phyloP scores from a whole-genome alignment of 1,140 invertebrate species.

The Drosophila trapezifrons region DNA sequence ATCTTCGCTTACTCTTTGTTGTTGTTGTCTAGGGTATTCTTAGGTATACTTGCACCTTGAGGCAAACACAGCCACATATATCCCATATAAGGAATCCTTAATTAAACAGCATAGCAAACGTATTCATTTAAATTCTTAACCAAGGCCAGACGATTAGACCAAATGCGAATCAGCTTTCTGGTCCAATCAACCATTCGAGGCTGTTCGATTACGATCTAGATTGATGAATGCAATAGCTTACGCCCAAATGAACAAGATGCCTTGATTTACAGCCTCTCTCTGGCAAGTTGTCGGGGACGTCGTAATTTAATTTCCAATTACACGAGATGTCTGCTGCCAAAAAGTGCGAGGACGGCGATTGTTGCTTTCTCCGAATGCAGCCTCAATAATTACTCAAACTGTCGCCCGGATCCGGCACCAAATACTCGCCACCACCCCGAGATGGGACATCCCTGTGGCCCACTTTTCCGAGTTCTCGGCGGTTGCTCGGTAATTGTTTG shows the following conservation, averaged over 20 bases:
- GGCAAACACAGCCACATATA: no score
- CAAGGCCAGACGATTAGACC: constrained; percentile 15
- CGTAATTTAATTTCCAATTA: constrained; percentile 81
- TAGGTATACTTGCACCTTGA: no score
- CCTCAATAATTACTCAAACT: constrained; percentile 81
- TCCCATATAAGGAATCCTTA: not conserved
- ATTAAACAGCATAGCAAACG: constrained; percentile 6
- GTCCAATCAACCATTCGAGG: constrained; percentile 32
- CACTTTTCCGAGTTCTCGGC: constrained; percentile 31
- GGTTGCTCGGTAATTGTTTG: constrained; percentile 74
- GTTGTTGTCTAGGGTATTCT: no score
- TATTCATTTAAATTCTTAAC: constrained; percentile 1
- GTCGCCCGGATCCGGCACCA: constrained; percentile 67
- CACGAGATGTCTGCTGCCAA: constrained; percentile 68
- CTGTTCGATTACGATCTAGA: constrained; percentile 26
- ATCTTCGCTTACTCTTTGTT: no score
- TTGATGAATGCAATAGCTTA: constrained; percentile 70
- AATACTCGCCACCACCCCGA: constrained; percentile 1
- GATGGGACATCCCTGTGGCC: constrained; percentile 37
- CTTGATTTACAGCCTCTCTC: constrained; percentile 32
- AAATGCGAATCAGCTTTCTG: constrained; percentile 3
- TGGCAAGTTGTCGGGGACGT: not conserved
- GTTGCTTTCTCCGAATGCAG: constrained; percentile 60
- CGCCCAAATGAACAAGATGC: constrained; percentile 51
- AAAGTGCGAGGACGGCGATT: constrained; percentile 54